Evolutionary conservation across 2,797 vertebrate species (phyloP).

Genomic region (Emydoidea blandingii): DNA sequence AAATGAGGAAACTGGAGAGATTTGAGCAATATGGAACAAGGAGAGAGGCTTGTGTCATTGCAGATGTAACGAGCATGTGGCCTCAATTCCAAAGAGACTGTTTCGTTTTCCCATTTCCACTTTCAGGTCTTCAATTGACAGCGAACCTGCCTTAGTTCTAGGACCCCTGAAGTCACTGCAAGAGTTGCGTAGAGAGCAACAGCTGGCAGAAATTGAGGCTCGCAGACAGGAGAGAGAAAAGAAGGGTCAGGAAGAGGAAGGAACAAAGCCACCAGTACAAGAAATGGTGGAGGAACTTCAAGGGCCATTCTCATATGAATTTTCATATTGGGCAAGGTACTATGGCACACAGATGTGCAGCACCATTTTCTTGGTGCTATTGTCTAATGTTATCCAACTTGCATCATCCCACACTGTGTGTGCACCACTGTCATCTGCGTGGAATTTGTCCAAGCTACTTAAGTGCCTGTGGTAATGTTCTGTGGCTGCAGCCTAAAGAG

Average conservation of each 20-base stretch:
- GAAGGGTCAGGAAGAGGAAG: conserved; percentile 81
- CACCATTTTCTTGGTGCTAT: fast-evolving
- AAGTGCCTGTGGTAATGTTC: neutral
- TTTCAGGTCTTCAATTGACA: conserved; percentile 95
- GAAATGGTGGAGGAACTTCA: conserved; percentile 93
- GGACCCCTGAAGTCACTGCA: conserved; percentile 91
- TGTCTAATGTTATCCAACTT: neutral
- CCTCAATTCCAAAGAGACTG: fast-evolving
- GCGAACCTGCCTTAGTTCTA: conserved; percentile 94
- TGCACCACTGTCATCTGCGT: fast-evolving
- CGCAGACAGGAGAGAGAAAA: conserved; percentile 89
- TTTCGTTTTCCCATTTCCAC: neutral
- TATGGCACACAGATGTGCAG: fast-evolving
- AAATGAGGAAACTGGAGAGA: neutral
- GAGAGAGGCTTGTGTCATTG: neutral
- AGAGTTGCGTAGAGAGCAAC: conserved; percentile 90
- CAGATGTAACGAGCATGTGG: neutral
- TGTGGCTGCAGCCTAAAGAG: neutral
- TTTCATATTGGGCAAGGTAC: conserved; percentile 98
- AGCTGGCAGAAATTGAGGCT: conserved; percentile 89
- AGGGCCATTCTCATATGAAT: conserved; percentile 94
- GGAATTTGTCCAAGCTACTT: neutral
- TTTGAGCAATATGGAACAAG: neutral
- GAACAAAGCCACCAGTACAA: conserved; percentile 86
- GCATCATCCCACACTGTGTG: neutral